phyloP scores from a whole-genome alignment of 2,888 invertebrate species.

The Lasioglossum villosulum region DNA sequence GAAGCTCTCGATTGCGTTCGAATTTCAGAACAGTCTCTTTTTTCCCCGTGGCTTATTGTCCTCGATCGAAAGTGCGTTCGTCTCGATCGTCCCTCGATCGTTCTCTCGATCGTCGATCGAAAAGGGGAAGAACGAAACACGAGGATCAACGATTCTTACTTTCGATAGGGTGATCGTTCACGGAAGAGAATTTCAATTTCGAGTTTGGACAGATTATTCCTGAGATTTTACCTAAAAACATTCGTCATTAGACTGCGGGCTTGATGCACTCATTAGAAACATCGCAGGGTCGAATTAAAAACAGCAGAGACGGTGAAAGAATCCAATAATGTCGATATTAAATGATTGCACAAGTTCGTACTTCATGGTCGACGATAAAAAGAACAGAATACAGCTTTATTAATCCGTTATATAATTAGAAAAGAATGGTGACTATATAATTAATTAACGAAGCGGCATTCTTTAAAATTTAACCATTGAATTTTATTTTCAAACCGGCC shows the following conservation, averaged over 20 bases:
- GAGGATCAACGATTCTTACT: not conserved
- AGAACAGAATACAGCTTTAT: too few relatives aligned
- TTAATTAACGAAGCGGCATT: too few relatives aligned
- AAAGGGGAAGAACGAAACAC: not conserved
- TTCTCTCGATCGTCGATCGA: not conserved
- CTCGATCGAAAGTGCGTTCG: slow-evolving; percentile 54
- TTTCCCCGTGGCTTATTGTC: slow-evolving; percentile 63
- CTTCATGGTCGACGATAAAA: too few relatives aligned
- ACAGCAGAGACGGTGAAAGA: not conserved
- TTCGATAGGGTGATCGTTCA: slow-evolving; percentile 44
- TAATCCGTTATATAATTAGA: too few relatives aligned
- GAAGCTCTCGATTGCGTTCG: slow-evolving; percentile 63
- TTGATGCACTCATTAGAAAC: not conserved
- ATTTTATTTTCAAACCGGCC: too few relatives aligned
- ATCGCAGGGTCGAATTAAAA: not conserved
- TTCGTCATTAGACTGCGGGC: not conserved
- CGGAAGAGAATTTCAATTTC: slow-evolving; percentile 33
- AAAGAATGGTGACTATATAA: too few relatives aligned
- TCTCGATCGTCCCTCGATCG: not conserved
- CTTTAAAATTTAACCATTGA: too few relatives aligned
- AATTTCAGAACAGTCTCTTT: slow-evolving; percentile 37
- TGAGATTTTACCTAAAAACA: slow-evolving; percentile 59
- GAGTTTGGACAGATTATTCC: slow-evolving; percentile 49
- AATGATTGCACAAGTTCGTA: too few relatives aligned
- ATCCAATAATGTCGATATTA: not conserved